These are phyloP conservation scores for Babylonia areolata DNA, from an alignment of 1,140 invertebrate genomes.

Conservation along the genomic window DNA sequence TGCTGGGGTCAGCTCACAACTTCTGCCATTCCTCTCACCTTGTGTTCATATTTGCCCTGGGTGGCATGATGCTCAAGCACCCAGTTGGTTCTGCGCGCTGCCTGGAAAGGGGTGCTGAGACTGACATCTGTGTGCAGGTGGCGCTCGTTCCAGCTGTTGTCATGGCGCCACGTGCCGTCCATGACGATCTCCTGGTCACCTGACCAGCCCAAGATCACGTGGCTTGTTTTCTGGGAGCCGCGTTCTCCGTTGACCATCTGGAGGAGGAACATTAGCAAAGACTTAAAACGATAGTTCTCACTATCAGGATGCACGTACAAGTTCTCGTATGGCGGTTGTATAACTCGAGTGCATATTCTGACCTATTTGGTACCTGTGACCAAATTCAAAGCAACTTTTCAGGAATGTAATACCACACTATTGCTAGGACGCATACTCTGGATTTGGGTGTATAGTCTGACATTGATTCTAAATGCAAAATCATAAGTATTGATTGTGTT, in stretches of 20 bases:
- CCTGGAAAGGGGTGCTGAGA: slow-evolving; percentile 51
- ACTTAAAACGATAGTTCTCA: no score
- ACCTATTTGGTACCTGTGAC: no score
- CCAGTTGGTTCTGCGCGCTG: slow-evolving; percentile 15
- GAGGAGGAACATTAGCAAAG: background rate
- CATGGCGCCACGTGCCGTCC: slow-evolving; percentile 38
- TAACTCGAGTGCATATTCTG: no score
- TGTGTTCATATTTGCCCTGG: slow-evolving; percentile 13
- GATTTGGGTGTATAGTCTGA: no score
- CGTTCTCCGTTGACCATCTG: background rate
- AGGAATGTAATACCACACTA: no score
- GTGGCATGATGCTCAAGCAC: slow-evolving; percentile 4
- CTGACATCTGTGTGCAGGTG: slow-evolving; percentile 30
- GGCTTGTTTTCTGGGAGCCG: background rate
- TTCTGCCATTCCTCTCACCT: slow-evolving; percentile 7
- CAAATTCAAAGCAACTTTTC: no score
- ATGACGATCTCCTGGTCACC: slow-evolving; percentile 39
- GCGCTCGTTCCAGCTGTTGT: slow-evolving; percentile 41
- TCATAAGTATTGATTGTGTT: no score
- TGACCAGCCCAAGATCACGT: slow-evolving; percentile 34
- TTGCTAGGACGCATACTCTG: no score
- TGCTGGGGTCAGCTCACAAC: no score
- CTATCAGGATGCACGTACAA: no score
- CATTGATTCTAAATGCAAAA: no score
- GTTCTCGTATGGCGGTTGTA: no score